These are phyloP conservation scores for Salvelinus namaycush DNA, from an alignment of 2,113 vertebrate genomes.

Conservation along the genomic window DNA sequence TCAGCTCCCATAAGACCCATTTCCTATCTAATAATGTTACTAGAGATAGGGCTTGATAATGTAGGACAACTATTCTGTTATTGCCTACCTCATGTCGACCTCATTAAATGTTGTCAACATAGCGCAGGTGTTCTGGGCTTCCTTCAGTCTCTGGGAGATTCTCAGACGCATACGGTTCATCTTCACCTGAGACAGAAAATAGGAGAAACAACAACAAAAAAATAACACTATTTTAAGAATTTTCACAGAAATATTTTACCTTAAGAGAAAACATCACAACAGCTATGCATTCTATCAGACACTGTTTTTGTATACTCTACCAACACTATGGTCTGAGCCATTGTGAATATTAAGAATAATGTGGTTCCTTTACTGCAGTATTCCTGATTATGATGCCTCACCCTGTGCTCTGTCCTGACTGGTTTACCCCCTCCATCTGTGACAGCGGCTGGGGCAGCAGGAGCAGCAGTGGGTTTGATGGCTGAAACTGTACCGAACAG, in stretches of 20 bases:
- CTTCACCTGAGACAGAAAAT: conserved; percentile 81
- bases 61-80: conserved; percentile 18
- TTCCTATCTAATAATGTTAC: neutral
- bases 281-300: too few species aligned
- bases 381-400: conserved; percentile 63
- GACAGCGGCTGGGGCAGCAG: conserved; percentile 52
- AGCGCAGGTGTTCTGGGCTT: conserved; percentile 96
- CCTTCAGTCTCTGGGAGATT: conserved; percentile 96
- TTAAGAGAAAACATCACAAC: too few species aligned
- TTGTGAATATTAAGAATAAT: too few species aligned
- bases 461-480: conserved; percentile 79
- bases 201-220: neutral
- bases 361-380: too few species aligned
- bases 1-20: neutral
- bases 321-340: too few species aligned
- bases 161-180: conserved; percentile 98
- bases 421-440: conserved; percentile 74
- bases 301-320: neutral
- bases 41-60: neutral
- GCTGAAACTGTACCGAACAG: conserved; percentile 80
- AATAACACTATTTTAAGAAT: neutral
- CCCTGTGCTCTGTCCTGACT: conserved; percentile 90
- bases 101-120: conserved; percentile 99
- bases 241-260: too few species aligned
- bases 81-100: conserved; percentile 95